Percentiles rank a stretch among this genome's conserved stretches.
Conservation (phyloP, 2,113 vertebrate species). For the Lasiurus borealis region DNA sequence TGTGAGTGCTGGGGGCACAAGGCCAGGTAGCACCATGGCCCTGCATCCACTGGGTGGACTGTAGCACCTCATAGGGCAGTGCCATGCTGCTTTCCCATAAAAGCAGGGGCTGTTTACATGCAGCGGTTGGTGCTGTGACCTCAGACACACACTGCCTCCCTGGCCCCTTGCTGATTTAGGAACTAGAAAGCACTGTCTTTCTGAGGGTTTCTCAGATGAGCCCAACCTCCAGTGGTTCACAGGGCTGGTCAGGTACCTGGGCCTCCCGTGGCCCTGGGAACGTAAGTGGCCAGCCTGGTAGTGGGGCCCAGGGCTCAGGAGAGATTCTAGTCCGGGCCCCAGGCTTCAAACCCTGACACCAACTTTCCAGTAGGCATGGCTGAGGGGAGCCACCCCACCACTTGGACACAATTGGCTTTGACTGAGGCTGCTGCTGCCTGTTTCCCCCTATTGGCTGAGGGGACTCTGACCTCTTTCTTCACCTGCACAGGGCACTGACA, state of each 20-base stretch:
- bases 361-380: background rate
- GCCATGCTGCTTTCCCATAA: background rate
- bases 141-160: background rate
- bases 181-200: background rate
- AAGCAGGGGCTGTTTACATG: background rate
- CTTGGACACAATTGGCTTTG: background rate
- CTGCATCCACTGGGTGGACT: background rate
- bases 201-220: background rate
- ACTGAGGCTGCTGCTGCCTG: background rate
- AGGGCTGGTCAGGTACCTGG: background rate
- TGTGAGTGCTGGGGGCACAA: background rate
- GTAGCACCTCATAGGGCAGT: background rate
- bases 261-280: background rate
- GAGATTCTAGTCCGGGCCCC: background rate
- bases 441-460: background rate
- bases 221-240: background rate
- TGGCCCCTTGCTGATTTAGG: background rate
- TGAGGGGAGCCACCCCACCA: accelerated
- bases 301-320: background rate
- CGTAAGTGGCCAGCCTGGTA: background rate
- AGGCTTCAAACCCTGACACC: background rate
- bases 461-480: background rate
- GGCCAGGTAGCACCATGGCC: background rate
- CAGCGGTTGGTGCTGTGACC: background rate
- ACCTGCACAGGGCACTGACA: background rate